These are phyloP conservation scores for Lucilia cuprina DNA, from an alignment of 1,140 invertebrate species.

Conservation along the genomic window DNA sequence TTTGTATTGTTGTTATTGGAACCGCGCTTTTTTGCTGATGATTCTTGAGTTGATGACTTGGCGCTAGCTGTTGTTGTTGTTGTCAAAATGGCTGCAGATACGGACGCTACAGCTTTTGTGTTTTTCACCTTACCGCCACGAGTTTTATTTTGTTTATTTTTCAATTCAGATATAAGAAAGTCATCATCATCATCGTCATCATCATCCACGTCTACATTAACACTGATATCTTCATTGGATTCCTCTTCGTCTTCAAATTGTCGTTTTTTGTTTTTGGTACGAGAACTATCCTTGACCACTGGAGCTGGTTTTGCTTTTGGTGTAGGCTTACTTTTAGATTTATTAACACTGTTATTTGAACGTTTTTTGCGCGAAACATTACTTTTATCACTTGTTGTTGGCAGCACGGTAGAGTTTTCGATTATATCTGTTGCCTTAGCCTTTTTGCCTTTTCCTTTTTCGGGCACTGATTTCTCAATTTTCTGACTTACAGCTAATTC, in stretches of 20 bases:
- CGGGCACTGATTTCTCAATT: background rate
- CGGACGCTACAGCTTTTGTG: background rate
- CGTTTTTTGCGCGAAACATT: background rate
- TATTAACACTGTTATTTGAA: background rate
- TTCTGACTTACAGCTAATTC: background rate
- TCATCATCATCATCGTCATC: constrained; percentile 26
- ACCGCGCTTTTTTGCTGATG: background rate
- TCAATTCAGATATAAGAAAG: constrained; percentile 6
- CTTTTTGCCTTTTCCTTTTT: background rate
- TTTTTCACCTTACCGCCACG: background rate
- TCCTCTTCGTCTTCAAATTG: background rate
- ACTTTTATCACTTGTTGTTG: background rate
- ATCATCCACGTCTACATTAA: background rate
- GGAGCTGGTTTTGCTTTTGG: background rate
- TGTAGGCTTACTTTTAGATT: background rate
- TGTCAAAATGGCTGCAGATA: background rate
- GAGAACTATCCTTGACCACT: background rate
- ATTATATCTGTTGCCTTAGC: background rate
- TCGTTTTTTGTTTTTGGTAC: background rate
- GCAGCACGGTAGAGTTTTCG: background rate
- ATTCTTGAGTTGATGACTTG: background rate
- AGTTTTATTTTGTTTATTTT: background rate
- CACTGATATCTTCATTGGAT: background rate
- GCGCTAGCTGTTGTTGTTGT: background rate
- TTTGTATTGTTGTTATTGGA: background rate